Conservation (phyloP, 2,797 vertebrate species). For the Thalassophryne amazonica region DNA sequence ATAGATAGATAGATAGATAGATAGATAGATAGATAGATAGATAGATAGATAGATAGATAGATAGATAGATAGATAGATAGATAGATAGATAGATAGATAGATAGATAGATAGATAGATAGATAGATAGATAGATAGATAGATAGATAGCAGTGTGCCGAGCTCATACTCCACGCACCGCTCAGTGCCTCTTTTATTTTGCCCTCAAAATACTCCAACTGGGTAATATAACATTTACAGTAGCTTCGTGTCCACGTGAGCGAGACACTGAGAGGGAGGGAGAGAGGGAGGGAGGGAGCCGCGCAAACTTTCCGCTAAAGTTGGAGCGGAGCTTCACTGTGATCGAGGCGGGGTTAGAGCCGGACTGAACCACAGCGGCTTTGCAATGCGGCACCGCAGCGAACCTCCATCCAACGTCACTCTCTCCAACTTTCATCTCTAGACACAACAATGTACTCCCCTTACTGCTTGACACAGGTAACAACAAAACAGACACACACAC, state of each 20-base stretch:
- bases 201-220: too few species aligned
- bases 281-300: slow-evolving; percentile 45
- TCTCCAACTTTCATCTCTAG: slow-evolving; percentile 71
- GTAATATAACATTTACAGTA: slow-evolving; percentile 1
- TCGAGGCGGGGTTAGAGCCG: slow-evolving; percentile 87
- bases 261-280: slow-evolving; percentile 34
- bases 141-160: neutral
- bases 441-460: slow-evolving; percentile 90
- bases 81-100: neutral
- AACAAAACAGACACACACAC: slow-evolving; percentile 10
- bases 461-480: slow-evolving; percentile 96
- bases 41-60: neutral
- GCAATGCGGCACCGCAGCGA: slow-evolving; percentile 82
- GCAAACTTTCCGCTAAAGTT: slow-evolving; percentile 83
- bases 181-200: too few species aligned
- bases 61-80: neutral
- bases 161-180: too few species aligned
- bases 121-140: slow-evolving; percentile 28
- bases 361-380: slow-evolving; percentile 80
- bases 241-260: slow-evolving; percentile 27
- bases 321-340: slow-evolving; percentile 88
- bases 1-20: slow-evolving; percentile 1
- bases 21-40: too few species aligned
- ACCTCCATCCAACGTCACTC: slow-evolving; percentile 79
- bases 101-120: slow-evolving; percentile 26